Evolutionary conservation across 2,797 vertebrate genomes (phyloP), one percentile per base, ranked within the genome.

Genomic region (Micrastur ruficollis): DNA sequence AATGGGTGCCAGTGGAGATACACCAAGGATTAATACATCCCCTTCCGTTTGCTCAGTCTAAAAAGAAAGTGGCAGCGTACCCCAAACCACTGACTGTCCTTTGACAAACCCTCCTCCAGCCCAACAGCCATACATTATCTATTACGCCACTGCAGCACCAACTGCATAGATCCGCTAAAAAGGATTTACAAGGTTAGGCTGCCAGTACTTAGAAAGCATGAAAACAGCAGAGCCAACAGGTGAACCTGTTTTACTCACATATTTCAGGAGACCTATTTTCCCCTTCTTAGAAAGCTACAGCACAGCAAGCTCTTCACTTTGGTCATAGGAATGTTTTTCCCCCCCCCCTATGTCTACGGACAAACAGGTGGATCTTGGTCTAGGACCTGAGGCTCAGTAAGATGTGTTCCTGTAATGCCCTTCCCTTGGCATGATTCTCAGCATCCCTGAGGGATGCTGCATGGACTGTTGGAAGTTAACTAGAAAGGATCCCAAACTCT

Each of bases 211-310:
- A 21, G 62, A 89, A 92, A 81, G 74, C 86, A 92, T 7, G n/a
- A 89, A 70, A 81, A 73, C 68, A 95, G 56, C 65, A 88, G 50
- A 90, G 65, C 81, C 95, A 96, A 96, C 89, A 95, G 90, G 93
- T 96, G 91, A 97, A 93, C 70, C 67, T 2, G 0, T 49, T 88
- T 58, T 59, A 50, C 68, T 88, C 66, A 46, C 3, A 2, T 8
- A 73, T 29, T 93, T 52, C 79, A 78, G 36, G 29, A 81, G 59
- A 76, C 14, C 22, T 5, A 10, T 86, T 58, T 76, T 34, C 29
- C 61, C 52, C 26, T 66, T 91, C 76, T 89, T 78, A n/a, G 49
- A 76, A 92, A 94, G 72, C 56, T 47, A 78, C 23, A 66, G 34
- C 11, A 63, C 49, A 66, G 11, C 2, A 59, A 78, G 20, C 23